Evolutionary conservation across 2,113 vertebrate genomes (phyloP).

Genomic region (Oryctolagus cuniculus): mOryCun1.1 NC_091434.1:22625501-22626000

Average conservation of each 20-base stretch:
- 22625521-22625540: background rate
- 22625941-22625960: too few relatives aligned
- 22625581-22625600: background rate
- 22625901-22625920: too few relatives aligned
- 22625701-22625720: background rate
- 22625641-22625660: background rate
- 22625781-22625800: background rate
- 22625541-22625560: background rate
- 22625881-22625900: too few relatives aligned
- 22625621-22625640: background rate
- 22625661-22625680: background rate
- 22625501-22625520: background rate
- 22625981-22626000: too few relatives aligned
- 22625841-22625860: background rate
- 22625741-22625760: background rate
- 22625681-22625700: background rate
- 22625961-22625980: too few relatives aligned
- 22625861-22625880: background rate
- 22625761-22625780: fast-evolving
- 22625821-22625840: background rate
- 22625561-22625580: background rate
- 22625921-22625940: background rate
- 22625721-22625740: background rate
- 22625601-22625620: background rate
- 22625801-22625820: background rate